Evolutionary conservation across 2,113 vertebrate genomes (phyloP), one percentile per base, ranked within the genome.

Genomic region (Malurus cyaneus): DNA sequence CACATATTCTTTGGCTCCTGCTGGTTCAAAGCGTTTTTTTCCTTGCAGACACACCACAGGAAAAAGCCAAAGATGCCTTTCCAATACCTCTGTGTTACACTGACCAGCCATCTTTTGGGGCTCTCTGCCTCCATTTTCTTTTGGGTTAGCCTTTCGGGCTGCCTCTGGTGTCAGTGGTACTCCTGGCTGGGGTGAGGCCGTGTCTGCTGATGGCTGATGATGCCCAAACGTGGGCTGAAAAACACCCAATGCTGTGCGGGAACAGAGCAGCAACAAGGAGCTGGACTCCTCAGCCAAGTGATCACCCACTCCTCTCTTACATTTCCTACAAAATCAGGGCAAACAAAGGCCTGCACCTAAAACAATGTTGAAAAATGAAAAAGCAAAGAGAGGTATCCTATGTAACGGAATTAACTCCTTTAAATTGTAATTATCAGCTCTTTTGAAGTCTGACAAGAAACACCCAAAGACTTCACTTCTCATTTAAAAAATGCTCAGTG

Each of bases 1-100:
- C 70, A 29, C 28, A 62, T 24, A 56, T 18, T 9, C 24, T 57
- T 74, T 59, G 42, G 25, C 26, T 88, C 13, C 50, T 71, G 28
- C 31, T 72, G n/a, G 11, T 57, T 81, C 24, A 71, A 69, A 44
- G 47, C 7, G 23, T 3, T 18, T 62, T 53, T 12, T 46, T 17
- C 32, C 44, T 60, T 2, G 1, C 11, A n/a, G 23, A 8, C 7
- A 31, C 21, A 29, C 1, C 5, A 54, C 0, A 77, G 19, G 26
- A 59, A 86, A 46, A 79, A 66, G 46, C 36, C 65, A 78, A 29
- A 61, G 52, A 31, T 64, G 23, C 12, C 59, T 46, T 82, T 29
- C 36, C 11, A 42, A 32, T 56, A 28, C 18, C 36, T 92, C 17
- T 54, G 26, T 39, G 26, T 39, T 57, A 57, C 16, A 62, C 12